Evolutionary conservation across 2,888 invertebrate species (phyloP).

Genomic region (Drosophila falleni): DNA sequence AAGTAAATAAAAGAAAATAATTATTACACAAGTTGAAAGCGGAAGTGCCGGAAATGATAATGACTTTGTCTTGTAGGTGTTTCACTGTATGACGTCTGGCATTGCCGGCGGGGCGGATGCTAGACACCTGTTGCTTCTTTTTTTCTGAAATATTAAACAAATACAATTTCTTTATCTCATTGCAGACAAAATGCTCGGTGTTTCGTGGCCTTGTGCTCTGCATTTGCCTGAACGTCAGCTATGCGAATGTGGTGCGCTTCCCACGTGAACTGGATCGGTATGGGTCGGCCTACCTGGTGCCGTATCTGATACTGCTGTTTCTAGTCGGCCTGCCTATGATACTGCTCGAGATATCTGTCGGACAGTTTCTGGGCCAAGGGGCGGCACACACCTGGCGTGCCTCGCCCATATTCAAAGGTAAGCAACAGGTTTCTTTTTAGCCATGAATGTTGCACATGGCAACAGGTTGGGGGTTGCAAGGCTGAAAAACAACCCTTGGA

Average conservation of each 20-base stretch:
- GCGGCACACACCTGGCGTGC: slow-evolving; percentile 85
- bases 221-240: slow-evolving; percentile 85
- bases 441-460: not conserved
- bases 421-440: slow-evolving; percentile 32
- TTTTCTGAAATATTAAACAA: slow-evolving; percentile 6
- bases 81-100: slow-evolving; percentile 1
- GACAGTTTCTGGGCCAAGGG: slow-evolving; percentile 85
- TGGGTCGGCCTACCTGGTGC: slow-evolving; percentile 84
- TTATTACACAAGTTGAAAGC: slow-evolving; percentile 76
- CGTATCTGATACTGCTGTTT: slow-evolving; percentile 84
- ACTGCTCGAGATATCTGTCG: slow-evolving; percentile 85
- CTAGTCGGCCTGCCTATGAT: slow-evolving; percentile 85
- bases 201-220: slow-evolving; percentile 85
- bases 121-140: slow-evolving; percentile 1
- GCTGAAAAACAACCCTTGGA: slow-evolving; percentile 20
- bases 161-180: slow-evolving; percentile 16
- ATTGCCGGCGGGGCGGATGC: slow-evolving; percentile 38
- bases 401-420: slow-evolving; percentile 86
- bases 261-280: slow-evolving; percentile 85
- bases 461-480: slow-evolving; percentile 11
- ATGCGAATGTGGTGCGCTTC: slow-evolving; percentile 85
- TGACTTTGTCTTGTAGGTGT: slow-evolving; percentile 51
- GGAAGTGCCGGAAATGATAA: slow-evolving; percentile 75
- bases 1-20: slow-evolving; percentile 49
- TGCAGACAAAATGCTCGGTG: slow-evolving; percentile 85